A percentile compares a stretch with the other conserved stretches of the same genome.
These are phyloP conservation scores for Sorex araneus DNA, from an alignment of 2,113 vertebrate species.

Conservation along the genomic window DNA sequence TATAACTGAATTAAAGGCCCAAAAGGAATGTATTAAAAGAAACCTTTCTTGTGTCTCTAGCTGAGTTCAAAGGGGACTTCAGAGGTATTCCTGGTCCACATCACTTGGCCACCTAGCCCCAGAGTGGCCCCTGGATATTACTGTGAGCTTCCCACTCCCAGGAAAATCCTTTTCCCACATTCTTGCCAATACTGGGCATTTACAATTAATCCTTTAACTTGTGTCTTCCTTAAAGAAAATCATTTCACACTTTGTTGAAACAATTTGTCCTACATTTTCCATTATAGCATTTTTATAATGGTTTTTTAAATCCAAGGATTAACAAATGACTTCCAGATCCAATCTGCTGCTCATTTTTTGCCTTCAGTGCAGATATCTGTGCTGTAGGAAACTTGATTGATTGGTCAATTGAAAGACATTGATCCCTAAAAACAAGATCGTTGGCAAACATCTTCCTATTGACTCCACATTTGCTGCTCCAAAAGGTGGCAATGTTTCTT, in stretches of 20 bases:
- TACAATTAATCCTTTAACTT: slow-evolving; percentile 26
- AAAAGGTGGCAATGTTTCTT: background rate
- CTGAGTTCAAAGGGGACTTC: too few species aligned
- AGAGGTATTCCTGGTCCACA: too few species aligned
- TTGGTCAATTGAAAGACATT: background rate
- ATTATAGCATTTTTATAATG: background rate
- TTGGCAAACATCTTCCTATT: slow-evolving; percentile 46
- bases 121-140: too few species aligned
- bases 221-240: slow-evolving; percentile 38
- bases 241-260: background rate
- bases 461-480: slow-evolving; percentile 14
- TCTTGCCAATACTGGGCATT: background rate
- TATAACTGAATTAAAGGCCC: slow-evolving; percentile 7
- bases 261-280: background rate
- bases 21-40: slow-evolving; percentile 18
- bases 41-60: background rate
- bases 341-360: background rate
- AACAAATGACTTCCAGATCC: background rate
- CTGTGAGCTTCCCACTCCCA: too few species aligned
- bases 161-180: background rate
- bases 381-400: background rate
- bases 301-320: background rate
- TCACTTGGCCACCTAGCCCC: too few species aligned
- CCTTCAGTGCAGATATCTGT: background rate
- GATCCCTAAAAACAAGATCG: slow-evolving; percentile 22